A percentile compares a stretch with the other conserved stretches of the same genome.
Evolutionary conservation across 2,888 invertebrate species (phyloP).

Genomic region (Leptopterna dolabrata): DNA sequence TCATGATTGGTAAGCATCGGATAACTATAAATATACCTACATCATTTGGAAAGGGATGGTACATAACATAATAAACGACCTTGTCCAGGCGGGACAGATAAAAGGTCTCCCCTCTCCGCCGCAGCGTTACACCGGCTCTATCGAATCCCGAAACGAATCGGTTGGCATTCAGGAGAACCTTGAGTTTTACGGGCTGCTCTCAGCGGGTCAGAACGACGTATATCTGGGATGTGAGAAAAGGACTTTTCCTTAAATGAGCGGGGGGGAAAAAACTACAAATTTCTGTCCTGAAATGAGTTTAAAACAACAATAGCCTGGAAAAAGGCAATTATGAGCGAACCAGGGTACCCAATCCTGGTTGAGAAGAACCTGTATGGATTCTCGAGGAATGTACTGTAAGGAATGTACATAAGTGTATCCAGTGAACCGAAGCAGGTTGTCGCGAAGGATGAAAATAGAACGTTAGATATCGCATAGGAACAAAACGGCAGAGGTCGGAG

Average conservation of each 20-base stretch:
- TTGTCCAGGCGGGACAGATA: neutral
- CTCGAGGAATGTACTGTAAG: too few species aligned
- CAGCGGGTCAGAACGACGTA: too few species aligned
- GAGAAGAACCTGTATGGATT: too few species aligned
- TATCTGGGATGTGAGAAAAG: too few species aligned
- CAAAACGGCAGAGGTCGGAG: conserved; percentile 9
- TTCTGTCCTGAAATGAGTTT: too few species aligned
- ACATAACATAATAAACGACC: neutral
- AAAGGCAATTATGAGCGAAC: too few species aligned
- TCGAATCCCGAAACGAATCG: conserved; percentile 17
- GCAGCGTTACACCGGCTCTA: neutral
- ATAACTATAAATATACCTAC: too few species aligned
- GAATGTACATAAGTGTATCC: neutral
- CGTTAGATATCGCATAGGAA: neutral
- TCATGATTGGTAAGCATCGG: neutral
- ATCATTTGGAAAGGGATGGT: neutral
- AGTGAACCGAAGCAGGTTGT: neutral
- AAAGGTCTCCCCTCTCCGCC: neutral
- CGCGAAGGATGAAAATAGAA: neutral
- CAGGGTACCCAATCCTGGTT: too few species aligned
- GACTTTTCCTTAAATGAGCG: too few species aligned
- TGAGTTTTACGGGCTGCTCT: neutral
- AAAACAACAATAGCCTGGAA: too few species aligned
- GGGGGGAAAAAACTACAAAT: too few species aligned
- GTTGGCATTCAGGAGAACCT: conserved; percentile 1